Percentiles rank a stretch among this genome's conserved stretches.
Conservation (phyloP, 2,113 vertebrate genomes). For the Pipra filicauda region DNA sequence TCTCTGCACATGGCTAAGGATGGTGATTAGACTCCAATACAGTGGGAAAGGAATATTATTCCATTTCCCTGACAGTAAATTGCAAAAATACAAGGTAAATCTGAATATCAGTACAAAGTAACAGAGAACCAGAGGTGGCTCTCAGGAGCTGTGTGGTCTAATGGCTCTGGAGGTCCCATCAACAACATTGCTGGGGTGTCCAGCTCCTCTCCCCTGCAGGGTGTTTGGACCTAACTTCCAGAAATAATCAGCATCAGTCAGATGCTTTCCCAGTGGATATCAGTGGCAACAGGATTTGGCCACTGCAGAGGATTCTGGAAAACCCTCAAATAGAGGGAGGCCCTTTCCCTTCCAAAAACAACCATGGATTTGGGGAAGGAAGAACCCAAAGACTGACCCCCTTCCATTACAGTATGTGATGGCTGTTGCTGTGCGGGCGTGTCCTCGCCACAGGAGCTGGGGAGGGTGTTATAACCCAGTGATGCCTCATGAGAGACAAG, state of each 20-base stretch:
- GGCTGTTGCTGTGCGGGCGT: rapidly evolving
- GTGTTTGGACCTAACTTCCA: not conserved
- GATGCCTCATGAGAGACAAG: rapidly evolving
- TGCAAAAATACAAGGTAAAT: not conserved
- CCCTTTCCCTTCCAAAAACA: not conserved
- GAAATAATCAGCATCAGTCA: not conserved
- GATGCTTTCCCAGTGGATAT: not conserved
- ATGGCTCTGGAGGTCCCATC: not conserved
- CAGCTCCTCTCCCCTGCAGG: not conserved
- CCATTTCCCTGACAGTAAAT: not conserved
- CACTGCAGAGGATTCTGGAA: not conserved
- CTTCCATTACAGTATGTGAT: not conserved
- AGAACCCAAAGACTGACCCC: not conserved
- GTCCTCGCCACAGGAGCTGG: not conserved
- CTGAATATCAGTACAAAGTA: rapidly evolving
- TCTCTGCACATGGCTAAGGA: not conserved
- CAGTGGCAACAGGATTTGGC: not conserved
- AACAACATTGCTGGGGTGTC: not conserved
- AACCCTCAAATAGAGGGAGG: not conserved
- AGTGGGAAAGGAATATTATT: not conserved
- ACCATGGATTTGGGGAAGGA: not conserved
- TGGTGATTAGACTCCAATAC: not conserved
- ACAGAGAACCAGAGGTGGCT: not conserved
- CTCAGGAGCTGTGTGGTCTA: not conserved
- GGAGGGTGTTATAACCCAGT: not conserved